Evolutionary conservation across 1,140 invertebrate genomes (phyloP), one percentile per base, ranked within the genome.

Genomic region (Lysiphlebus fabarum): DNA sequence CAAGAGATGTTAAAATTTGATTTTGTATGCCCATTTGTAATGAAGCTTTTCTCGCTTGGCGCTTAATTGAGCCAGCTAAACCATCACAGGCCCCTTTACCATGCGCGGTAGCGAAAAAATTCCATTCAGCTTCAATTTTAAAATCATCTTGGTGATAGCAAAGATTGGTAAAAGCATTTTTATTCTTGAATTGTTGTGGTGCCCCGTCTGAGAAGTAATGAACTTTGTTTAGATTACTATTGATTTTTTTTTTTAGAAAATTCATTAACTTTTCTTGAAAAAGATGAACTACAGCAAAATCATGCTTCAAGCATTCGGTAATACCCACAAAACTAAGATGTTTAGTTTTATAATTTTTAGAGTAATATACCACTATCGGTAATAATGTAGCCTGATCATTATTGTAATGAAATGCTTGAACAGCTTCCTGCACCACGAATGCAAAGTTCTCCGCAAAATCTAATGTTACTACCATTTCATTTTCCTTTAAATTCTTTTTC

Each of bases 21-120:
- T 17, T 17, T 17, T 17, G 17, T 17, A 1, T 49, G 17, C 62
- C 12, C 26, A 62, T 43, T 57, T 66, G 62, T 43, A 69, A 47
- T 42, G 62, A 67, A 8, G 63, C 57, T 41, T 55, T 58, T 7
- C 38, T 51, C 0, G 66, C 70, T 33, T 44, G n/a, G 49, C 65
- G 33, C 54, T 69, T 69, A 0, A 70, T 59, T 14, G 6, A 26
- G 3, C 53, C 41, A 33, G 6, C 53, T n/a, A 54, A 26, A 3
- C 53, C 41, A 43, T 54, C 53, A 34, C 41, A 54, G 8, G 40
- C 7, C 9, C 38, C 38, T 54, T 54, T 41, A 11, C 40, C 53
- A 54, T 54, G 53, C 5, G 38, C 17, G 11, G 41, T 43, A 11
- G 53, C 40, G 17, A 54, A 54, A 34, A 54, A 54, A 43, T 54